Evolutionary conservation across 2,797 vertebrate genomes (phyloP), one percentile per base, ranked within the genome.

Genomic region (Tauraco hartlaubi): DNA sequence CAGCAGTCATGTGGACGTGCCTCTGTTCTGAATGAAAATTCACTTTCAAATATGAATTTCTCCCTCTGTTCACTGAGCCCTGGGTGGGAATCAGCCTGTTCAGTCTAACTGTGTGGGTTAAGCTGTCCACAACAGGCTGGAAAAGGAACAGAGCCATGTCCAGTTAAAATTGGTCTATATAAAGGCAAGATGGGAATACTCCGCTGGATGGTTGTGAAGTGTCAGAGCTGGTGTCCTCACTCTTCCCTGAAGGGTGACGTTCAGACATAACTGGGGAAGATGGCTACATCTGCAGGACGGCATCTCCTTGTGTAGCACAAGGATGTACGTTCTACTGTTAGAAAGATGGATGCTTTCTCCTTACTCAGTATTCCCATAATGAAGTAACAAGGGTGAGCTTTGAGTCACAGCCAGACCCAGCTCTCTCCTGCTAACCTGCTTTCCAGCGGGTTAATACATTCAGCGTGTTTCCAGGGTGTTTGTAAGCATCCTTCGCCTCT

Each of bases 21-120:
- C 59, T 93, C 88, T 76, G 63, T 74, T 96, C 80, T 85, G 77
- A 94, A 94, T 85, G 77, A 90, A 97, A 96, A 97, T 87, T 79
- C 79, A 52, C 82, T 95, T 92, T 81, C 94, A 90, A 41, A 88
- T 94, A 52, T 31, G 55, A 86, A 61, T 92, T 93, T 96, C 63
- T 68, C 46, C 83, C 48, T 66, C 69, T 90, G 41, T 67, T 87
- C 67, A 59, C 63, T 90, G 29, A 79, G 49, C 23, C 63, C 83
- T 77, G 41, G 41, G 37, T 67, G 79, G 56, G 44, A 79, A 79
- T 67, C 80, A 76, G 19, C 41, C 52, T 31, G 15, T 56, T 79
- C 37, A 41, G 9, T 69, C 49, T 59, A 28, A 55, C 59, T 51
- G 73, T 13, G 29, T 73, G 59, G 23, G 44, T 84, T 86, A 84